Evolutionary conservation across 2,888 invertebrate genomes (phyloP), one percentile per base, ranked within the genome.

Genomic region (Coelopa pilipes): DNA sequence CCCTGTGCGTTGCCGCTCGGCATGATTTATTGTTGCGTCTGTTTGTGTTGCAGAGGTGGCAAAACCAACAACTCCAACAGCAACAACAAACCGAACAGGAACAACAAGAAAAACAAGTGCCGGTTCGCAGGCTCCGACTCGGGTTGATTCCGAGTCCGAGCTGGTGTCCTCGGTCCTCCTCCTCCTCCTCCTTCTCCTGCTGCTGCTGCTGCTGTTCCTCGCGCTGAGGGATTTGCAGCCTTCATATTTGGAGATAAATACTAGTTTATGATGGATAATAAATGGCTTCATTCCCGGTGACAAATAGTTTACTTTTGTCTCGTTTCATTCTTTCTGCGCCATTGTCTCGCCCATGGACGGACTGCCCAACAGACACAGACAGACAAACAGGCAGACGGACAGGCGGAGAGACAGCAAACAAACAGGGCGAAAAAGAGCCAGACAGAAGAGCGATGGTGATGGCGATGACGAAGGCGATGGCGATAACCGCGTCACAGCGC

Each of bases 241-340:
- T 67, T 72, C 77, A 79, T 83, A 81, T 84, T 83, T 81, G 80
- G 80, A 82, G 81, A 83, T 83, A 83, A 84, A 83, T 84, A 84
- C 83, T 83, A 84, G 84, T 84, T 83, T 83, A 83, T 83, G 83
- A 83, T 84, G 83, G 82, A 84, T 83, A 83, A 83, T 83, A 83
- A 83, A 84, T 83, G 83, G 85, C 85, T 83, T 84, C 82, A 84
- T 83, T 83, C 85, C 77, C 82, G 85, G 83, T 83, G 83, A 84
- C 83, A 83, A 83, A 83, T 83, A 83, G 82, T 82, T 84, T 82
- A 80, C 81, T 81, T 80, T 78, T 79, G 79, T 79, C 81, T 71
- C 15, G 34, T n/a, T 49, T 57, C 13, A 19, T 45, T 63, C 34
- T 34, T 34, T 34, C 34, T 34, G 34, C 34, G 34, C 19, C 21